phyloP scores from a whole-genome alignment of 1,140 invertebrate genomes.

The Drosophila kohkoa region DNA sequence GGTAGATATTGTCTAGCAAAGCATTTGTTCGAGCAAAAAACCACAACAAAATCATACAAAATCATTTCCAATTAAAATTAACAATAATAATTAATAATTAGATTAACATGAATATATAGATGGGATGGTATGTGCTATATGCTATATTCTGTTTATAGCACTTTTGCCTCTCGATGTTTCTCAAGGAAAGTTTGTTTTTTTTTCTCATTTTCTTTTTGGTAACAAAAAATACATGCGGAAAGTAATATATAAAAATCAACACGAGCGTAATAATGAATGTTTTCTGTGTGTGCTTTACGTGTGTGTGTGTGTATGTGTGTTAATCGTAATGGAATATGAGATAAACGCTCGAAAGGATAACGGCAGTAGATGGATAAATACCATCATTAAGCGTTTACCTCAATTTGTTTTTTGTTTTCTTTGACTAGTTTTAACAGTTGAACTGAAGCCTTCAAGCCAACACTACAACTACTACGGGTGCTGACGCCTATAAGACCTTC shows the following conservation, averaged over 20 bases:
- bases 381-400: constrained; percentile 50
- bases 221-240: constrained; percentile 80
- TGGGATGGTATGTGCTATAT: background rate
- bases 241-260: constrained; percentile 81
- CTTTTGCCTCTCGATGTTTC: constrained; percentile 35
- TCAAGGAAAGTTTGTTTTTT: constrained; percentile 29
- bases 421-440: constrained; percentile 65
- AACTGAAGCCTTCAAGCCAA: constrained; percentile 50
- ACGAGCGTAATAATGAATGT: constrained; percentile 68
- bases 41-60: constrained; percentile 65
- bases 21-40: constrained; percentile 62
- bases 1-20: constrained; percentile 52
- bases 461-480: constrained; percentile 61
- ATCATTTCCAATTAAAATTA: constrained; percentile 29
- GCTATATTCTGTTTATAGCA: constrained; percentile 34
- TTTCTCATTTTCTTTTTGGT: constrained; percentile 9
- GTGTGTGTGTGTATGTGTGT: too few species aligned
- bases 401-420: constrained; percentile 25
- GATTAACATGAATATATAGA: constrained; percentile 48
- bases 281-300: constrained; percentile 44
- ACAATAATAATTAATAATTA: constrained; percentile 43
- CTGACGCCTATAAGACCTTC: constrained; percentile 84
- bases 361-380: constrained; percentile 38
- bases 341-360: constrained; percentile 34
- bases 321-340: constrained; percentile 79